phyloP scores from a whole-genome alignment of 2,113 vertebrate species.

The Psittacula cyanocephala region DNA sequence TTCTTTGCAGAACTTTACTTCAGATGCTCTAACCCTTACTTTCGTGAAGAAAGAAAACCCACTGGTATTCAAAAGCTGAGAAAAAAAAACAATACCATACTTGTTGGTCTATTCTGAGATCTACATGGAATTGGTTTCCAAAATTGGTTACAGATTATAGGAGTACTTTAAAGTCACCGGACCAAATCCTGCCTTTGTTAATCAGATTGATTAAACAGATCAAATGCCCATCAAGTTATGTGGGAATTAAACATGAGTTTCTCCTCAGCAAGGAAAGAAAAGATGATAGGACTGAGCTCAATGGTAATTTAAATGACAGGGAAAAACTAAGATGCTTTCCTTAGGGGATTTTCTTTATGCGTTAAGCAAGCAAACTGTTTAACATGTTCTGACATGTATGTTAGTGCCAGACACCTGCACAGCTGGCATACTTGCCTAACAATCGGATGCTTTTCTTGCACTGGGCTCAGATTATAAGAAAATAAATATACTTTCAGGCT shows the following conservation, averaged over 20 bases:
- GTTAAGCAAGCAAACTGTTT: conserved; percentile 10
- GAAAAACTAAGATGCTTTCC: neutral
- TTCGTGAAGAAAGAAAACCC: neutral
- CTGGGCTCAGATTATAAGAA: neutral
- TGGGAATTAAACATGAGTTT: neutral
- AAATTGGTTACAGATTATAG: neutral
- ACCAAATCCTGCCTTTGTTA: neutral
- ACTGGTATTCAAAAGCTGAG: neutral
- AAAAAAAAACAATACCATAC: neutral
- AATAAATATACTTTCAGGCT: neutral
- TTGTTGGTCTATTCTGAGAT: neutral
- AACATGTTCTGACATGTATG: conserved; percentile 9
- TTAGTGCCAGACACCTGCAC: conserved; percentile 36
- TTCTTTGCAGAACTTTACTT: neutral
- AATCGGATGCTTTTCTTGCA: neutral
- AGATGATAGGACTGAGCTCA: neutral
- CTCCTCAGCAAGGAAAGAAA: neutral
- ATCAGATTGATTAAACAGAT: neutral
- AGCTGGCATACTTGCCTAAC: neutral
- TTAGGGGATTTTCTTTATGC: neutral
- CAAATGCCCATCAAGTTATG: neutral
- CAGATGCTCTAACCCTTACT: neutral
- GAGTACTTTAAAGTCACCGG: neutral
- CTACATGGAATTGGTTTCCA: neutral
- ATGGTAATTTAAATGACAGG: neutral